Conservation (phyloP, 2,888 invertebrate genomes). For the Anaspis maculata region DNA sequence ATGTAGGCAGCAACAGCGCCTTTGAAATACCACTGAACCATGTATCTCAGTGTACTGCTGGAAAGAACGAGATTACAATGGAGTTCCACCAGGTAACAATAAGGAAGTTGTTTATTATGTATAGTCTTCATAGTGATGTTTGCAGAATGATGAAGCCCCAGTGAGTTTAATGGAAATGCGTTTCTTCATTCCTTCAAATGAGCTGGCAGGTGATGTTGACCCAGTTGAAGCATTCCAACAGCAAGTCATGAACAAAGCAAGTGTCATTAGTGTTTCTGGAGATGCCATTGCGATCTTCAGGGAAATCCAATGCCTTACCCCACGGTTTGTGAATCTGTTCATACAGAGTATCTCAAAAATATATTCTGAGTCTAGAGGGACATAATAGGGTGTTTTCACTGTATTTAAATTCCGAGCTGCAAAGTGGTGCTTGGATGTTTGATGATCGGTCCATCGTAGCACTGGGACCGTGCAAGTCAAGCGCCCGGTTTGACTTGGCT, state of each 20-base stretch:
- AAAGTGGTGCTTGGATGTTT: no score
- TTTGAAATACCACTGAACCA: constrained; percentile 95
- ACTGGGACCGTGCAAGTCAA: no score
- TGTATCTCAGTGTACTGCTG: constrained; percentile 92
- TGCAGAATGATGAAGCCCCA: constrained; percentile 92
- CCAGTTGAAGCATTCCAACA: constrained; percentile 96
- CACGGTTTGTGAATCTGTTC: constrained; percentile 74
- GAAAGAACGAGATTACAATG: constrained; percentile 96
- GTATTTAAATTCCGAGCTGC: no score
- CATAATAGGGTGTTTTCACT: no score
- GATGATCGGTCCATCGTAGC: no score
- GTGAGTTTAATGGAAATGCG: constrained; percentile 96
- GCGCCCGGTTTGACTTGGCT: no score
- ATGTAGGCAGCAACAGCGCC: constrained; percentile 73
- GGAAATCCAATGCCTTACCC: constrained; percentile 96
- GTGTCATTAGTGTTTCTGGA: constrained; percentile 94
- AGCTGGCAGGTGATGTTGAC: constrained; percentile 78
- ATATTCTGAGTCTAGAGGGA: no score
- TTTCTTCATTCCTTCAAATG: constrained; percentile 92
- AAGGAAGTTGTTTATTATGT: no score
- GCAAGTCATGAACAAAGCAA: constrained; percentile 94
- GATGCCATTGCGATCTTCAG: constrained; percentile 96
- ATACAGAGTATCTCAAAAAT: no score
- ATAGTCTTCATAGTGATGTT: constrained; percentile 2
- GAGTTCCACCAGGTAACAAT: constrained; percentile 84